These are phyloP conservation scores for Monopis laevigella DNA, from an alignment of 2,888 invertebrate species.

Conservation along the genomic window DNA sequence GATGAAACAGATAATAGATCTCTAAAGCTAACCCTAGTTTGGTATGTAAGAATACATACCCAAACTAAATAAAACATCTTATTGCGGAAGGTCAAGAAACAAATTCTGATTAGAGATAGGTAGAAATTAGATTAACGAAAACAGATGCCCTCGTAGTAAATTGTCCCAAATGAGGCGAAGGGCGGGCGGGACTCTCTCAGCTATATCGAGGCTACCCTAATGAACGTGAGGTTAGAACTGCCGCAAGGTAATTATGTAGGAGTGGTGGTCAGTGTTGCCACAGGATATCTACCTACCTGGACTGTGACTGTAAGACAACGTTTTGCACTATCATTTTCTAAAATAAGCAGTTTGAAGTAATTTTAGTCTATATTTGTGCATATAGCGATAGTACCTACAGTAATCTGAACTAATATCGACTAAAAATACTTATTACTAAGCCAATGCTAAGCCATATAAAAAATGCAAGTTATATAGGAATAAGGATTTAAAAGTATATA, in stretches of 20 bases:
- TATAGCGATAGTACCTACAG: too few relatives aligned
- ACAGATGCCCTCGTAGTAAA: constrained; percentile 46
- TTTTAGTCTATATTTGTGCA: too few relatives aligned
- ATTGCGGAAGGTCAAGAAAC: constrained; percentile 49
- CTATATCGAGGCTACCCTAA: neutral
- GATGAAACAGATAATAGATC: too few relatives aligned
- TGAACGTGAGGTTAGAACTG: neutral
- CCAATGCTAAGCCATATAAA: too few relatives aligned
- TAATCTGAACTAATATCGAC: too few relatives aligned
- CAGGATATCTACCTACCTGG: neutral
- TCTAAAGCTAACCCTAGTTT: too few relatives aligned
- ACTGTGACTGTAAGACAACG: neutral
- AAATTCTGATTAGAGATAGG: constrained; percentile 30
- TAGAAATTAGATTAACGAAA: constrained; percentile 58
- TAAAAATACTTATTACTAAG: too few relatives aligned
- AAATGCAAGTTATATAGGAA: too few relatives aligned
- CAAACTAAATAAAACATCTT: constrained; percentile 1
- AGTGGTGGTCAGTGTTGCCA: constrained; percentile 1
- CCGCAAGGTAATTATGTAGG: constrained; percentile 4
- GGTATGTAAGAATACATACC: too few relatives aligned
- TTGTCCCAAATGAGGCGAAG: constrained; percentile 29
- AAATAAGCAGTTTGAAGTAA: too few relatives aligned
- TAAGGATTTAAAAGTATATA: too few relatives aligned
- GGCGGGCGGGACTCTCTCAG: neutral
- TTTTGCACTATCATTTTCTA: too few relatives aligned